These are phyloP conservation scores for Cygnus buccinator DNA, from an alignment of 2,113 vertebrate genomes.

Conservation along the genomic window DNA sequence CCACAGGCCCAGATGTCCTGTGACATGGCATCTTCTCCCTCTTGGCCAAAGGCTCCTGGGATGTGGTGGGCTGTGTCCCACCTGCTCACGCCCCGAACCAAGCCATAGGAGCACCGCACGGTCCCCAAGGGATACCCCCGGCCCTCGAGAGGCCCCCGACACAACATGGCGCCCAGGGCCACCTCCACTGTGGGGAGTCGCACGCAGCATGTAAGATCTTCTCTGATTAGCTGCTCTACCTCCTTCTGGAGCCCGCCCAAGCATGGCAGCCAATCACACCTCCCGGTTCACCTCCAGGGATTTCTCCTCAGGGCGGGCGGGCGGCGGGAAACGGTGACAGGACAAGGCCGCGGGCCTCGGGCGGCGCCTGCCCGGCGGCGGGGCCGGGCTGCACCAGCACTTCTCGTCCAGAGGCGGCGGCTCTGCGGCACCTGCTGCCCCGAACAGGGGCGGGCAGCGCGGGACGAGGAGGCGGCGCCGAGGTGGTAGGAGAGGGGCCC, in stretches of 20 bases:
- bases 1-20: fast-evolving
- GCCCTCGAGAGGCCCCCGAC: fast-evolving
- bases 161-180: fast-evolving
- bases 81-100: fast-evolving
- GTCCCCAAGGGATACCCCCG: too few species aligned
- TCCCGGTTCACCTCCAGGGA: fast-evolving
- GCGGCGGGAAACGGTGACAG: fast-evolving
- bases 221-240: background rate
- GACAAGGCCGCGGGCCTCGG: background rate
- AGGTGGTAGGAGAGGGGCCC: background rate
- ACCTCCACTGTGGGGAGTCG: fast-evolving
- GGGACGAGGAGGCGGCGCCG: fast-evolving
- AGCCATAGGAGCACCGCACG: too few species aligned
- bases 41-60: background rate
- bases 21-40: fast-evolving
- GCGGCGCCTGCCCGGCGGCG: fast-evolving
- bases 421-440: background rate
- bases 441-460: fast-evolving
- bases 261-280: background rate
- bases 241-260: background rate
- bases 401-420: too few species aligned
- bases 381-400: too few species aligned
- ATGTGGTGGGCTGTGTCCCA: fast-evolving
- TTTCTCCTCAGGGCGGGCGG: background rate
- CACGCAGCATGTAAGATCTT: fast-evolving